A percentile compares a stretch with the other conserved stretches of the same genome.
Evolutionary conservation across 2,888 invertebrate species (phyloP).

Genomic region (Pyrgus malvae): DNA sequence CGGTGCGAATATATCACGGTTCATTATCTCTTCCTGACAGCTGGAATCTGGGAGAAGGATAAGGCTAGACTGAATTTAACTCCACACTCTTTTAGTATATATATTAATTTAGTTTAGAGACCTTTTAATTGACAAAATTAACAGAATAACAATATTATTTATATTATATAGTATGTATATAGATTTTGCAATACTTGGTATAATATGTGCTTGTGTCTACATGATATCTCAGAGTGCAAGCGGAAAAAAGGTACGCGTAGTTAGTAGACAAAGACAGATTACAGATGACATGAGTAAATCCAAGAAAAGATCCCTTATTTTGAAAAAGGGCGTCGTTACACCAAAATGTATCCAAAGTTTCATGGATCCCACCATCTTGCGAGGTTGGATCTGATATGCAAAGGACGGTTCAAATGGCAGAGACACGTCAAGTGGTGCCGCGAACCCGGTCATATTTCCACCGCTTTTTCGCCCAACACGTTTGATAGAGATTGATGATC

Average conservation of each 20-base stretch:
- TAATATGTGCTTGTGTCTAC: too few species aligned
- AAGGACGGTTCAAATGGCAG: slow-evolving; percentile 13
- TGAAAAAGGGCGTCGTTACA: slow-evolving; percentile 2
- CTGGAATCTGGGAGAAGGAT: slow-evolving; percentile 18
- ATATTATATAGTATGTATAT: too few species aligned
- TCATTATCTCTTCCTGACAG: slow-evolving; percentile 26
- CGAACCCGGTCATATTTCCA: slow-evolving; percentile 63
- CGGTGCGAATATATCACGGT: slow-evolving; percentile 27
- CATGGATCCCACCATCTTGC: slow-evolving; percentile 8
- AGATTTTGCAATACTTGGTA: too few species aligned
- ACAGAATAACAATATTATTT: too few species aligned
- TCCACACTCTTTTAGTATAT: too few species aligned
- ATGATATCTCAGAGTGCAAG: too few species aligned
- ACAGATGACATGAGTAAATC: too few species aligned
- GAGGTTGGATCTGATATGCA: slow-evolving; percentile 16
- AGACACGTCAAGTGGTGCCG: slow-evolving; percentile 19
- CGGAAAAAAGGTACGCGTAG: too few species aligned
- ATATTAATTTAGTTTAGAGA: too few species aligned
- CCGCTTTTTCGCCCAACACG: slow-evolving; percentile 60
- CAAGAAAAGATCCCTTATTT: slow-evolving; percentile 8
- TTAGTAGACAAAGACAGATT: too few species aligned
- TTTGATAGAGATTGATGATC: slow-evolving; percentile 80
- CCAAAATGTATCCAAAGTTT: background rate
- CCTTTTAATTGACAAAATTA: too few species aligned
- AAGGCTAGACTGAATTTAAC: slow-evolving; percentile 21